Percentiles rank a stretch among this genome's conserved stretches.
These are phyloP conservation scores for Apis florea DNA, from an alignment of 1,140 invertebrate genomes.

Conservation along the genomic window DNA sequence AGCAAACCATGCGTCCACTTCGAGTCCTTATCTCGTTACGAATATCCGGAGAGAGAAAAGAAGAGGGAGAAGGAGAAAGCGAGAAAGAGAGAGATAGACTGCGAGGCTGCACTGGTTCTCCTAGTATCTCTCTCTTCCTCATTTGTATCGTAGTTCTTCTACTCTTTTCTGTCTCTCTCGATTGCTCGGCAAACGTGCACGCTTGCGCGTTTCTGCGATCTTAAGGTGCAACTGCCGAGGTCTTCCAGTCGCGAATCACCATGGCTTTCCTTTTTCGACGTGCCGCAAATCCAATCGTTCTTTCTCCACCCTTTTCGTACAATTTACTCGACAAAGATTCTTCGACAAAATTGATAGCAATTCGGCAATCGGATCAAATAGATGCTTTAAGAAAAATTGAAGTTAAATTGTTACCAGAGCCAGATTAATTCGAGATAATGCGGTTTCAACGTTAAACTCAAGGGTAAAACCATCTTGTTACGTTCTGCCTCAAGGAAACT, in stretches of 20 bases:
- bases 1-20: conserved; percentile 11
- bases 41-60: too few relatives aligned
- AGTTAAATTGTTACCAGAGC: too few relatives aligned
- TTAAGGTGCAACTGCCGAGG: conserved; percentile 61
- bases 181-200: not conserved
- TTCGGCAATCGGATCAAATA: not conserved
- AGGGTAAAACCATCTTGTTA: not conserved
- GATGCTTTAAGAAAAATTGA: not conserved
- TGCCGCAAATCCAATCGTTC: conserved; percentile 29
- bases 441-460: not conserved
- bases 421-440: not conserved
- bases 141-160: not conserved
- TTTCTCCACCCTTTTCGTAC: conserved; percentile 42
- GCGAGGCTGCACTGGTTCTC: not conserved
- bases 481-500: conserved; percentile 24
- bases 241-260: conserved; percentile 64
- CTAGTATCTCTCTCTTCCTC: not conserved
- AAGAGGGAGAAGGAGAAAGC: not conserved
- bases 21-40: conserved; percentile 21
- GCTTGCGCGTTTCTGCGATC: conserved; percentile 42
- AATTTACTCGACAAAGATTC: not conserved
- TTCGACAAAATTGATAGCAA: conserved; percentile 10
- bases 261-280: conserved; percentile 65
- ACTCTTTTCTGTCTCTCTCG: not conserved
- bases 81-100: not conserved